phyloP scores from a whole-genome alignment of 1,140 invertebrate genomes.

The Drosophila subobscura region DNA sequence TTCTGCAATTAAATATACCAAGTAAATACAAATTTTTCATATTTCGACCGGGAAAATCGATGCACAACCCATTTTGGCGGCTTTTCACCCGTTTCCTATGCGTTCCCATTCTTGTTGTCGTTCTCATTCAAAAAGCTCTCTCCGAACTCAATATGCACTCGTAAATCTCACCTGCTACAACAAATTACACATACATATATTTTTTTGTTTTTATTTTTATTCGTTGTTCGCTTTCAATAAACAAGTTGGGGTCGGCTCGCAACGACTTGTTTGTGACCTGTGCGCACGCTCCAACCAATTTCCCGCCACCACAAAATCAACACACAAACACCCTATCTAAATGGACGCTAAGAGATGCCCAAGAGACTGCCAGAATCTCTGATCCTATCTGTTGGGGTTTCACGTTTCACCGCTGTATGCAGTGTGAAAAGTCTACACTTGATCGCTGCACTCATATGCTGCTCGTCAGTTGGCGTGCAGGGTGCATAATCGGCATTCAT shows the following conservation, averaged over 20 bases:
- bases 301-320: conserved; percentile 36
- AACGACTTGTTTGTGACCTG: conserved; percentile 61
- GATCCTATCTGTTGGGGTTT: background rate
- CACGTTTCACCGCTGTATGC: conserved; percentile 2
- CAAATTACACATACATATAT: conserved; percentile 74
- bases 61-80: conserved; percentile 79
- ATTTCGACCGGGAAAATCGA: conserved; percentile 71
- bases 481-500: conserved; percentile 78
- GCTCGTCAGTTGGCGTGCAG: conserved; percentile 58
- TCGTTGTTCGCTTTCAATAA: conserved; percentile 74
- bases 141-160: conserved; percentile 45
- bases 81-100: conserved; percentile 67
- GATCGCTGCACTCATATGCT: conserved; percentile 42
- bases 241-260: conserved; percentile 67
- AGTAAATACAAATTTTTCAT: conserved; percentile 20
- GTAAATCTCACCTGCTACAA: conserved; percentile 70
- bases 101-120: conserved; percentile 61
- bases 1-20: conserved; percentile 43
- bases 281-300: conserved; percentile 23
- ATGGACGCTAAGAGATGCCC: background rate
- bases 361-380: background rate
- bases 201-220: conserved; percentile 82
- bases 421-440: conserved; percentile 28
- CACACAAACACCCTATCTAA: background rate
- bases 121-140: conserved; percentile 47